These are phyloP conservation scores for Vanacampus margaritifer DNA, from an alignment of 2,113 vertebrate species.

Conservation along the genomic window DNA sequence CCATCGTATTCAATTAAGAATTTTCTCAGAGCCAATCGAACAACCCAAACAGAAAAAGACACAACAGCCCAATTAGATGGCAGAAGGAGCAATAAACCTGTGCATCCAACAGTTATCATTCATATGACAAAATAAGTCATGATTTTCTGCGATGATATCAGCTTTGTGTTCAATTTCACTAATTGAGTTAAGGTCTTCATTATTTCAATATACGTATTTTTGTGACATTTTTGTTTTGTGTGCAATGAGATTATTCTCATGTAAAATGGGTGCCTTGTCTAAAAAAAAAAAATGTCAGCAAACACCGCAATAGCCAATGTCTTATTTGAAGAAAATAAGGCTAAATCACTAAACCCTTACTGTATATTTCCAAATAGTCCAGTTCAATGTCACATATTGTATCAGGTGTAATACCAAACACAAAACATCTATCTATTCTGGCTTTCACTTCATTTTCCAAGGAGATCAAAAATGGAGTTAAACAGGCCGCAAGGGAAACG, in stretches of 20 bases:
- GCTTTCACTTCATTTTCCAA: too few species aligned
- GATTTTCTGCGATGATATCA: too few species aligned
- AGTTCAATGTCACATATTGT: too few species aligned
- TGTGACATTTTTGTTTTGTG: neutral
- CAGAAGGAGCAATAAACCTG: neutral
- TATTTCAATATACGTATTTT: neutral
- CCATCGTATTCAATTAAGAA: constrained; percentile 30
- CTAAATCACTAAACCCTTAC: constrained; percentile 10
- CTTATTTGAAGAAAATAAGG: constrained; percentile 51
- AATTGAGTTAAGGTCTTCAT: neutral
- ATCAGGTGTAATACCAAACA: too few species aligned
- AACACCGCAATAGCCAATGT: constrained; percentile 2
- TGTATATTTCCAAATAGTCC: too few species aligned
- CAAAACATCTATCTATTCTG: too few species aligned
- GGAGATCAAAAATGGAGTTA: too few species aligned
- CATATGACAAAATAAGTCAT: too few species aligned
- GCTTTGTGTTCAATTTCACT: too few species aligned
- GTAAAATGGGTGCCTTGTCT: too few species aligned
- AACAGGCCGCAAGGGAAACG: too few species aligned
- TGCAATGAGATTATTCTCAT: neutral
- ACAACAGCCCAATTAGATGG: neutral
- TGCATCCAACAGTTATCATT: neutral
- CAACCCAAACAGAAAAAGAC: constrained; percentile 19
- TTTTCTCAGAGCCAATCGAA: constrained; percentile 27
- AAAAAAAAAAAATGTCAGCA: too few species aligned